Evolutionary conservation across 2,113 vertebrate species (phyloP).

Genomic region (Hippoglossus stenolepis): DNA sequence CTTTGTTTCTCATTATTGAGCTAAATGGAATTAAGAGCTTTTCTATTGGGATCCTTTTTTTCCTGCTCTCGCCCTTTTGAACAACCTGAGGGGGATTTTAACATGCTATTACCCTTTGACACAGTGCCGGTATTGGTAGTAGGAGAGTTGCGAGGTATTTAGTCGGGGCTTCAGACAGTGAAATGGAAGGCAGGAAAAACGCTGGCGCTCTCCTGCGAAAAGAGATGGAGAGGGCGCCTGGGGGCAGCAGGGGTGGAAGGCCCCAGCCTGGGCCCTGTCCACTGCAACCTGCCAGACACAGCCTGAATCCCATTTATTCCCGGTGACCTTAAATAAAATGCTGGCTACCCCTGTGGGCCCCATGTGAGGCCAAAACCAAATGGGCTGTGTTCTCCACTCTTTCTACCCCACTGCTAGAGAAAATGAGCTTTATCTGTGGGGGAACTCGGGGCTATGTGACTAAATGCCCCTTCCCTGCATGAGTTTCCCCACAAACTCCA

Average conservation of each 20-base stretch:
- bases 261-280: conserved; percentile 76
- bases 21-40: conserved; percentile 75
- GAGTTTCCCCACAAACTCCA: conserved; percentile 75
- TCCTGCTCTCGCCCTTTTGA: conserved; percentile 68
- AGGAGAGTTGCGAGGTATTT: conserved; percentile 75
- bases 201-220: conserved; percentile 64
- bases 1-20: conserved; percentile 73
- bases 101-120: conserved; percentile 83
- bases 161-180: conserved; percentile 68
- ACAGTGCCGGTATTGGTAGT: conserved; percentile 67
- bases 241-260: conserved; percentile 75
- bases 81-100: conserved; percentile 80
- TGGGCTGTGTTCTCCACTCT: conserved; percentile 75
- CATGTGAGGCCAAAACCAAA: conserved; percentile 80
- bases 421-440: conserved; percentile 85
- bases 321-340: conserved; percentile 86
- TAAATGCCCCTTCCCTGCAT: conserved; percentile 78
- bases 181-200: conserved; percentile 76
- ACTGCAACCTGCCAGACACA: conserved; percentile 80
- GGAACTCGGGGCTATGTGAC: conserved; percentile 77
- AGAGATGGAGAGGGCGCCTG: conserved; percentile 76
- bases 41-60: conserved; percentile 63
- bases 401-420: conserved; percentile 84
- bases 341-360: conserved; percentile 82
- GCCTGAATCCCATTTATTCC: conserved; percentile 83